These are phyloP conservation scores for Peromyscus maniculatus DNA, from an alignment of 2,113 vertebrate species.

Conservation along the genomic window DNA sequence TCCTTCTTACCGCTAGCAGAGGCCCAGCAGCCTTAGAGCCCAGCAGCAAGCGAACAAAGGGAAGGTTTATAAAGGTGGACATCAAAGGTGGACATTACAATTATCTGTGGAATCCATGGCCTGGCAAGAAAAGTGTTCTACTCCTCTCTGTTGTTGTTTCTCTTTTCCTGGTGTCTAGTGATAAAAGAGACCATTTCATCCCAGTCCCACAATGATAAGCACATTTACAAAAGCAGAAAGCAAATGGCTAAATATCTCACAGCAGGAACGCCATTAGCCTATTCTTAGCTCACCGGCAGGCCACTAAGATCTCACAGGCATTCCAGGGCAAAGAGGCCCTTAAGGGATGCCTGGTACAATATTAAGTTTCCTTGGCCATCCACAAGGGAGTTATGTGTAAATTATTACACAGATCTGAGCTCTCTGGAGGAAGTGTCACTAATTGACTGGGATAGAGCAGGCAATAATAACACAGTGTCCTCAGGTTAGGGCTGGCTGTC, in stretches of 20 bases:
- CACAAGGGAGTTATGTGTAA: background rate
- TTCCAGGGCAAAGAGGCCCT: background rate
- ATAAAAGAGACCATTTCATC: background rate
- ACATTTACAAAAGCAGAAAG: background rate
- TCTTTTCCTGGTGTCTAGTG: background rate
- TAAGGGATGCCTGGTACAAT: background rate
- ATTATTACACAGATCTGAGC: background rate
- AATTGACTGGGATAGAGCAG: background rate
- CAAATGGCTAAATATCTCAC: too few relatives aligned
- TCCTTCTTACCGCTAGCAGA: background rate
- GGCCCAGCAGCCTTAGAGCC: background rate
- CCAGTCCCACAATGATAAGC: background rate
- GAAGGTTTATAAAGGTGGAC: background rate
- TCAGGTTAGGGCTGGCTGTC: background rate
- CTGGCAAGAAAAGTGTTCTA: background rate
- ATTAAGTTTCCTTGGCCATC: background rate
- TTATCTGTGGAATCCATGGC: background rate
- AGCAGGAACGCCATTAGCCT: background rate
- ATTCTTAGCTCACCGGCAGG: background rate
- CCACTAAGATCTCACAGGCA: background rate
- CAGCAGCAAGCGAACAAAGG: background rate
- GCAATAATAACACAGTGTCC: background rate
- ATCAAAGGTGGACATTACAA: background rate
- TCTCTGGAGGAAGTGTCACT: background rate
- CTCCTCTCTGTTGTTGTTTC: background rate